Conservation (phyloP, 2,888 invertebrate species). For the Dugesia japonica region DNA sequence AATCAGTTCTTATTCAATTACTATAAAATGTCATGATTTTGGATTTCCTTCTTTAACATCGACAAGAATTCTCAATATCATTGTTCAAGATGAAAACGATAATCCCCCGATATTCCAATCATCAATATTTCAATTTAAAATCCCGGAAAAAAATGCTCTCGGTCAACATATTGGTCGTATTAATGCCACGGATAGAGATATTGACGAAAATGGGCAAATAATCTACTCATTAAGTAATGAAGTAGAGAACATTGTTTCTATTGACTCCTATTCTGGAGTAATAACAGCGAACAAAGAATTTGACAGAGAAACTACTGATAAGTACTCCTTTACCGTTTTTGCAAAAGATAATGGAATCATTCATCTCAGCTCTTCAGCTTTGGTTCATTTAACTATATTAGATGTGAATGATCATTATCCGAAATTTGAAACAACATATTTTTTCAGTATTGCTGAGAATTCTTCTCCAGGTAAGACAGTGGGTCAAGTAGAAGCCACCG, state of each 20-base stretch:
- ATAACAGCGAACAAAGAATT: conserved; percentile 22
- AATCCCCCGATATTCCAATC: conserved; percentile 57
- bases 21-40: conserved; percentile 27
- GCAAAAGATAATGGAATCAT: conserved; percentile 21
- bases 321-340: conserved; percentile 17
- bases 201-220: conserved; percentile 10
- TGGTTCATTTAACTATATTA: background rate
- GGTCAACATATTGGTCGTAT: conserved; percentile 20
- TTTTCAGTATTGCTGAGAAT: conserved; percentile 26
- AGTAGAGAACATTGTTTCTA: background rate
- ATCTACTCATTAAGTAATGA: conserved; percentile 14
- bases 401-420: conserved; percentile 31
- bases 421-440: conserved; percentile 4
- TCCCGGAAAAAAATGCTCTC: conserved; percentile 56
- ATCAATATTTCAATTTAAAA: conserved; percentile 53
- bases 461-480: conserved; percentile 24
- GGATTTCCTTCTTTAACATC: conserved; percentile 20
- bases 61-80: conserved; percentile 53
- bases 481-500: conserved; percentile 23
- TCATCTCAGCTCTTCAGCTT: conserved; percentile 21
- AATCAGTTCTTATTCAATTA: background rate
- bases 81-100: conserved; percentile 74
- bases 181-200: conserved; percentile 27
- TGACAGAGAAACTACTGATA: conserved; percentile 21
- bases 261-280: conserved; percentile 21